These are phyloP conservation scores for Hirudinaria manillensis DNA, from an alignment of 2,888 invertebrate species.

Conservation along the genomic window DNA sequence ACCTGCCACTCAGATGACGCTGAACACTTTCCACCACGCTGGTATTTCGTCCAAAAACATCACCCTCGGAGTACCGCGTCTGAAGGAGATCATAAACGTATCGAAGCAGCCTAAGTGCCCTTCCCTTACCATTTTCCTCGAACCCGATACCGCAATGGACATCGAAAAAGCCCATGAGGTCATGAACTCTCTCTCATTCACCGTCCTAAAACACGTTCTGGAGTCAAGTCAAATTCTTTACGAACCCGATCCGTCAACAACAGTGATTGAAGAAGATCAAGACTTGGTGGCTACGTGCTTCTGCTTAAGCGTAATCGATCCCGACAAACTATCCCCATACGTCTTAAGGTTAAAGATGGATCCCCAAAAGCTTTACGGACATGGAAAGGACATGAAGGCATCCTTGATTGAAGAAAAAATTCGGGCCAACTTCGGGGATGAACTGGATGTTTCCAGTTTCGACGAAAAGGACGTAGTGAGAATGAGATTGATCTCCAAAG, in stretches of 20 bases:
- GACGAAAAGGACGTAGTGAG: too few species aligned
- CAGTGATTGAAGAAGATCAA: conserved; percentile 96
- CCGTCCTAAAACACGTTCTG: conserved; percentile 87
- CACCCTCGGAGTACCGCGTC: conserved; percentile 94
- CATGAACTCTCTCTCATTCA: conserved; percentile 71
- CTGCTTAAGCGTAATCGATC: neutral
- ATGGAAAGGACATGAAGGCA: too few species aligned
- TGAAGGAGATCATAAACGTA: conserved; percentile 90
- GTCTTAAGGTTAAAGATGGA: too few species aligned
- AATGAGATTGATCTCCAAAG: too few species aligned
- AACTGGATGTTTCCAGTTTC: too few species aligned
- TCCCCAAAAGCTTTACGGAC: too few species aligned
- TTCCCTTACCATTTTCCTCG: conserved; percentile 92
- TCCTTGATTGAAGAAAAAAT: too few species aligned
- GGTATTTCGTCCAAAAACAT: conserved; percentile 99
- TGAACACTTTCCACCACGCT: conserved; percentile 99
- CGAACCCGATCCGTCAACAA: conserved; percentile 96
- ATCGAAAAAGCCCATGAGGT: conserved; percentile 83
- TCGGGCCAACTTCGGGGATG: too few species aligned
- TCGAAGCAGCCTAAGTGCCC: conserved; percentile 98
- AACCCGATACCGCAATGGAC: conserved; percentile 93
- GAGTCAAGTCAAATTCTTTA: conserved; percentile 97
- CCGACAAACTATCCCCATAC: too few species aligned
- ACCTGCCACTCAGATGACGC: conserved; percentile 82
- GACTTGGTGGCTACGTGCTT: conserved; percentile 66